Conservation (phyloP, 2,113 vertebrate species). For the Mesocricetus auratus region DNA sequence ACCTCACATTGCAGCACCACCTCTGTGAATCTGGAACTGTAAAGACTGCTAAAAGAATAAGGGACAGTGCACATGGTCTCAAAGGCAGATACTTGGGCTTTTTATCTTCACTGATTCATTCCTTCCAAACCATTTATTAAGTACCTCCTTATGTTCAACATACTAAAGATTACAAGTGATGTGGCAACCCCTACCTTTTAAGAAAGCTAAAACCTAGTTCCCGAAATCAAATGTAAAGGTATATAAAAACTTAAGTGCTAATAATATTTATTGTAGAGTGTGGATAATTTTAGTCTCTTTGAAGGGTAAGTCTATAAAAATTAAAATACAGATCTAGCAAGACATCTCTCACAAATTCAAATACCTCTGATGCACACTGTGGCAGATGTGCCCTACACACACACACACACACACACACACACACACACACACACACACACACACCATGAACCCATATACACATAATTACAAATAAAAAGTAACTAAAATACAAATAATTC, state of each 20-base stretch:
- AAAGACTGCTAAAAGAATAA: not conserved
- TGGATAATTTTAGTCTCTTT: not conserved
- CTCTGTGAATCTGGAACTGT: not conserved
- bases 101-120: constrained; percentile 33
- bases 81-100: constrained; percentile 12
- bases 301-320: constrained; percentile 28
- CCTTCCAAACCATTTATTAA: constrained; percentile 41
- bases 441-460: not conserved
- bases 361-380: not conserved
- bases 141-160: not conserved
- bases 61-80: not conserved
- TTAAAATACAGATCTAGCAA: not conserved
- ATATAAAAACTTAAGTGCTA: not conserved
- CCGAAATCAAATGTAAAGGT: not conserved
- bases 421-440: not conserved
- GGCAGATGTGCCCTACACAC: not conserved
- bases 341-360: not conserved
- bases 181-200: not conserved
- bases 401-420: not conserved
- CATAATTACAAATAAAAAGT: not conserved
- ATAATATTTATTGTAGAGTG: not conserved
- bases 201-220: constrained; percentile 40
- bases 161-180: constrained; percentile 14
- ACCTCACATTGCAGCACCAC: not conserved
- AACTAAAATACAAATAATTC: not conserved